A percentile compares a stretch with the other conserved stretches of the same genome.
phyloP scores from a whole-genome alignment of 35 echinoderm and acorn worm species.

The Chiridota heheva region DNA sequence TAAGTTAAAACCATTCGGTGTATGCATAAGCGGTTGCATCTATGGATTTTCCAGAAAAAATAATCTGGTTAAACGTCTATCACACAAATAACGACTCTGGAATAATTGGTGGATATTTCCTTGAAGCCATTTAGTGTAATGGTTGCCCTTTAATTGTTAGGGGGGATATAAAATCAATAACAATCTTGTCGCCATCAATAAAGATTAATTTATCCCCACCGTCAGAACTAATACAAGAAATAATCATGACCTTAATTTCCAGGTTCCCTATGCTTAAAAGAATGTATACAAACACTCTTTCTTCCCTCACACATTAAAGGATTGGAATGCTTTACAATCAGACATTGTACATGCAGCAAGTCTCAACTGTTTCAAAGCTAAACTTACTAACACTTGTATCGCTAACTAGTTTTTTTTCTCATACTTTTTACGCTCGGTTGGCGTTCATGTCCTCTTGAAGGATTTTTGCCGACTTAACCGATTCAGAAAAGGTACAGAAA shows the following conservation, averaged over 20 bases:
- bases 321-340: constrained; percentile 45
- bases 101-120: constrained; percentile 46
- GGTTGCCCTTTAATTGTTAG: constrained; percentile 26
- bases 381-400: no score
- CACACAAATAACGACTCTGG: constrained; percentile 27
- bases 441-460: constrained; percentile 14
- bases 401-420: no score
- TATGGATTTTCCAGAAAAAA: constrained; percentile 53
- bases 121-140: constrained; percentile 11
- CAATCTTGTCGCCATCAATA: background rate
- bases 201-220: background rate
- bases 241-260: no score
- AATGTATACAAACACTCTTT: background rate
- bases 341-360: no score
- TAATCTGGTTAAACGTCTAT: constrained; percentile 49
- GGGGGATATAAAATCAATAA: constrained; percentile 27
- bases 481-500: constrained; percentile 45
- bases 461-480: constrained; percentile 44
- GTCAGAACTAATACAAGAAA: background rate
- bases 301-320: constrained; percentile 58
- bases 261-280: background rate
- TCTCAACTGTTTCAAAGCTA: no score
- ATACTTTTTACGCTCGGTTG: no score
- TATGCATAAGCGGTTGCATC: constrained; percentile 41
- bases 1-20: constrained; percentile 51